phyloP scores from a whole-genome alignment of 2,888 invertebrate species.

The Athrips mouffetella region DNA sequence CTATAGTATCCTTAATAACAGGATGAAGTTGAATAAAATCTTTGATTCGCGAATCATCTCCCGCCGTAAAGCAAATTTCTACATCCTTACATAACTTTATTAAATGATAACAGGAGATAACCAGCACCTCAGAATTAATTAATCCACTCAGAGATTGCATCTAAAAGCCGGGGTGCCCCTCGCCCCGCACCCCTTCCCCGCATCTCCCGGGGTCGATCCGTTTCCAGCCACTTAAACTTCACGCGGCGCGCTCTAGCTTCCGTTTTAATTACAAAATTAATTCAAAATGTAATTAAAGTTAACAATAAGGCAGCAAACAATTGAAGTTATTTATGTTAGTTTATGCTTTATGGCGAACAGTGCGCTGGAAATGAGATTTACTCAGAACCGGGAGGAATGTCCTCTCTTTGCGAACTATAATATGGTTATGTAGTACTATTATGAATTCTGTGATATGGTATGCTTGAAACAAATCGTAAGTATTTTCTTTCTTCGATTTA shows the following conservation, averaged over 20 bases:
- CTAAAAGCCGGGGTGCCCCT: slow-evolving; percentile 47
- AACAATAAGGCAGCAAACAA: slow-evolving; percentile 80
- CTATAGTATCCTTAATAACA: too few species aligned
- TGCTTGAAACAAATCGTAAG: too few species aligned
- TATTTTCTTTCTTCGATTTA: too few species aligned
- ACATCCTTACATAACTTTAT: slow-evolving; percentile 71
- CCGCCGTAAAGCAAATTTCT: slow-evolving; percentile 49
- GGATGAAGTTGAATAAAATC: too few species aligned
- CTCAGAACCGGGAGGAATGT: slow-evolving; percentile 22
- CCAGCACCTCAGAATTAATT: slow-evolving; percentile 78
- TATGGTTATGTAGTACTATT: too few species aligned
- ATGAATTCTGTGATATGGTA: too few species aligned
- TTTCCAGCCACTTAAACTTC: slow-evolving; percentile 79
- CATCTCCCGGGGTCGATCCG: slow-evolving; percentile 64
- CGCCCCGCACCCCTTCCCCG: slow-evolving; percentile 44
- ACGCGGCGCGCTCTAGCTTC: slow-evolving; percentile 79
- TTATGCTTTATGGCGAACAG: slow-evolving; percentile 71
- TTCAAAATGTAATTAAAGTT: slow-evolving; percentile 80
- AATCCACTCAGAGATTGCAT: slow-evolving; percentile 79
- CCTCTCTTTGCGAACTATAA: too few species aligned
- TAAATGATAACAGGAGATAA: slow-evolving; percentile 78
- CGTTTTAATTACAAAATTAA: slow-evolving; percentile 80
- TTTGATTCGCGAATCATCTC: slow-evolving; percentile 35
- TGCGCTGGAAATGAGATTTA: slow-evolving; percentile 55
- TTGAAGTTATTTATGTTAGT: slow-evolving; percentile 80